Evolutionary conservation across 2,888 invertebrate species (phyloP), one percentile per base, ranked within the genome.

Genomic region (Vannuccia rotundouncinata): DNA sequence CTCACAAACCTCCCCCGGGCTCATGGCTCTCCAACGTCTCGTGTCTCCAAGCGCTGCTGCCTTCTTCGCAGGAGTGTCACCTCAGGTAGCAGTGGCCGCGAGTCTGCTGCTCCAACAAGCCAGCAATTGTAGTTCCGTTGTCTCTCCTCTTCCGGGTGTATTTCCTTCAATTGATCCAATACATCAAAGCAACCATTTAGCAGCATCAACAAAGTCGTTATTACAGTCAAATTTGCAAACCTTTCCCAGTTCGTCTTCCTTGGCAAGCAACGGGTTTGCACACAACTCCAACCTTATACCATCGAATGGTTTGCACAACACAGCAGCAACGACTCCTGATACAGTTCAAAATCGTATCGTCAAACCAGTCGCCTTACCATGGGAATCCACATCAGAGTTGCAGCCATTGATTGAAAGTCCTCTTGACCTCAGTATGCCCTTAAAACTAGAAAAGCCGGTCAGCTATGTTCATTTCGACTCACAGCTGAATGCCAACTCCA

Each of bases 31-130:
- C 66, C 66, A 66, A 27, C 66, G 22, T 2, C 66, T 66, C 66
- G 17, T 66, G 22, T 66, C 66, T 22, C 66, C 66, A 17, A 22
- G 22, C 10, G 45, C 45, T 10, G 45, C 45, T 5, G 45, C 45
- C 5, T 22, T 66, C 66, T 66, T 66, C 66, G 10, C 66, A 22
- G 66, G 66, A 22, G 66, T 66, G 2, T 66, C 66, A 2, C 66
- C 66, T 22, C 66, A 66, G 25, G 66, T 66, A 22, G 66, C 66
- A 17, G 22, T 22, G 17, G 66, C 66, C 13, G 66, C 66, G 22
- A 66, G 66, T 22, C 66, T 66, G 2, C 22, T 66, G 17, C 66
- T 66, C 66, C 66, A 66, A 66, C 66, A 66, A 22, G 66, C 66
- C 25, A n/a, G 22, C 10, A 66, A 2, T 27, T 22, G 25, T 22